Percentiles rank a stretch among this genome's conserved stretches.
These are phyloP conservation scores for Patiria miniata DNA, from an alignment of 35 echinoderm and acorn worm genomes.

Conservation along the genomic window DNA sequence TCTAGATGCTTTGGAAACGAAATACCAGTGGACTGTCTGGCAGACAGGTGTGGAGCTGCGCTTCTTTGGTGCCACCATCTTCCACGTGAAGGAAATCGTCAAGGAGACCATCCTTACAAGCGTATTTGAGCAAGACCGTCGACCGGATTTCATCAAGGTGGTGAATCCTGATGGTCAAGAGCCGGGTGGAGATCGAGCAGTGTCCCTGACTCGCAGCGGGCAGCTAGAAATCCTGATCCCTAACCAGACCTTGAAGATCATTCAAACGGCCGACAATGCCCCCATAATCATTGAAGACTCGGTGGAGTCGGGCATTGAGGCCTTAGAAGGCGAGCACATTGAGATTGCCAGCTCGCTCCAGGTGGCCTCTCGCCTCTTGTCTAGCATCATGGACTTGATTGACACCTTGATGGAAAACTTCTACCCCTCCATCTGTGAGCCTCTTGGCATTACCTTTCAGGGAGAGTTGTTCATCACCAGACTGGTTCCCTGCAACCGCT, in stretches of 20 bases:
- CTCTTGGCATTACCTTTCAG: constrained; percentile 71
- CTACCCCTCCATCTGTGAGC: constrained; percentile 88
- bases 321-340: constrained; percentile 10
- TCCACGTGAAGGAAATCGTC: constrained; percentile 85
- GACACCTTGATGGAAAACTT: constrained; percentile 93
- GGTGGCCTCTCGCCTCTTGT: constrained; percentile 70
- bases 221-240: constrained; percentile 94
- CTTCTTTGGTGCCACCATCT: constrained; percentile 74
- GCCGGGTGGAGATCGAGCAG: constrained; percentile 38
- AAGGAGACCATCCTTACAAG: constrained; percentile 51
- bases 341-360: constrained; percentile 70
- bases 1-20: constrained; percentile 43
- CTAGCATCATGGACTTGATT: constrained; percentile 83
- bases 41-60: constrained; percentile 89
- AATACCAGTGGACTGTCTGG: constrained; percentile 89
- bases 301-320: constrained; percentile 25
- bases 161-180: constrained; percentile 56
- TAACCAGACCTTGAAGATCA: constrained; percentile 74
- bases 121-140: constrained; percentile 74
- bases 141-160: constrained; percentile 85
- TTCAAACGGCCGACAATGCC: background rate
- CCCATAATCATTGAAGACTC: background rate
- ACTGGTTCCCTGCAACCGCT: constrained; percentile 81
- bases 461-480: constrained; percentile 95
- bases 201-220: constrained; percentile 70